Conservation (phyloP, 2,797 vertebrate species). For the Cynodonichthys magdalenae region DNA sequence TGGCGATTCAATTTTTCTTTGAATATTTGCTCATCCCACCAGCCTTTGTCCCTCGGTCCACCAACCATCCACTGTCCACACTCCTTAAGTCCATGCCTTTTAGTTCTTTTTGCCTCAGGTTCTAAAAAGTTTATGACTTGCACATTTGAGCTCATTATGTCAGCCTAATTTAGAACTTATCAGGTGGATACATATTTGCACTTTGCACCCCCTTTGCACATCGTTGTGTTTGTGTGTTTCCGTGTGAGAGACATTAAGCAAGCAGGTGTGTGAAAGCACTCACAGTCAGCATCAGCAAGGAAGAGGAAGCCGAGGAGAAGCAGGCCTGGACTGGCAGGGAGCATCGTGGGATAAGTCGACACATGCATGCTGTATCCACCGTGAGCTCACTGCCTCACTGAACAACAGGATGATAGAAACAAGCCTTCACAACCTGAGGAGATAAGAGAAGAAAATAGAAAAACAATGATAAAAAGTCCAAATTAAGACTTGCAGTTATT, state of each 20-base stretch:
- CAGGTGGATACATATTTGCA: not conserved
- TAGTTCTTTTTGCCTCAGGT: not conserved
- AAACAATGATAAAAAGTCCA: conserved; percentile 43
- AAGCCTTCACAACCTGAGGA: conserved; percentile 89
- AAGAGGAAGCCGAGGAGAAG: conserved; percentile 89
- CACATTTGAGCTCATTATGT: not conserved
- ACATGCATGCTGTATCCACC: conserved; percentile 86
- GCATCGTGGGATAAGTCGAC: conserved; percentile 88
- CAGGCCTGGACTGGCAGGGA: conserved; percentile 83
- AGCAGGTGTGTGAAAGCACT: conserved; percentile 63
- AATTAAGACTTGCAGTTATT: conserved; percentile 37
- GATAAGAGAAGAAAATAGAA: conserved; percentile 22
- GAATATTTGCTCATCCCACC: no score
- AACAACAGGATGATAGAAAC: conserved; percentile 79
- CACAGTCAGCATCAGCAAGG: conserved; percentile 89
- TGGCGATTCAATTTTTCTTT: no score
- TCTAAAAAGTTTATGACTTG: not conserved
- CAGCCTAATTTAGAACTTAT: conserved; percentile 2
- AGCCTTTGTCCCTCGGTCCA: no score
- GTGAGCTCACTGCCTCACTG: conserved; percentile 87
- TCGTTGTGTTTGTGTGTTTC: not conserved
- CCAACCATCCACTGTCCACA: no score
- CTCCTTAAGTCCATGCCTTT: no score
- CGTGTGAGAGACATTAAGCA: not conserved
- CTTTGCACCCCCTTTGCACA: not conserved